A percentile compares a stretch with the other conserved stretches of the same genome.
Conservation (phyloP, 2,888 invertebrate genomes). For the Gerris lacustris region DNA sequence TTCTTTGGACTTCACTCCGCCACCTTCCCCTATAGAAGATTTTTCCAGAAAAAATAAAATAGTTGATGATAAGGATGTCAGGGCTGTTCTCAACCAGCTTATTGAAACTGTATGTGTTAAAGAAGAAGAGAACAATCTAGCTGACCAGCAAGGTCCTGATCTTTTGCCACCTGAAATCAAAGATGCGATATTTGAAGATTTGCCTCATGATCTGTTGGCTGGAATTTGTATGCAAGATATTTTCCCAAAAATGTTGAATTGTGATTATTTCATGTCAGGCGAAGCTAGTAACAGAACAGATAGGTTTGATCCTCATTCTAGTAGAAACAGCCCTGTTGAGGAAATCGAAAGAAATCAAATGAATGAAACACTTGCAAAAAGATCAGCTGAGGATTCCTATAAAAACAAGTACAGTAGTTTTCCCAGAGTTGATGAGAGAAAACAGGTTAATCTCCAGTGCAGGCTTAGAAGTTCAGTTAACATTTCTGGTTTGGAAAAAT, state of each 20-base stretch:
- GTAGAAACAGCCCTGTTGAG: not conserved
- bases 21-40: conserved; percentile 24
- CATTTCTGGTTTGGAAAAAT: conserved; percentile 15
- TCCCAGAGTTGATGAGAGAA: conserved; percentile 10
- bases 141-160: conserved; percentile 64
- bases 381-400: not conserved
- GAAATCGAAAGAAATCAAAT: conserved; percentile 8
- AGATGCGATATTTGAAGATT: conserved; percentile 73
- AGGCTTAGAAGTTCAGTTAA: conserved; percentile 12
- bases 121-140: conserved; percentile 45
- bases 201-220: conserved; percentile 68
- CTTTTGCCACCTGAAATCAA: conserved; percentile 72
- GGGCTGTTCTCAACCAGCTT: conserved; percentile 47
- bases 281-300: not conserved
- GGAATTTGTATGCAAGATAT: conserved; percentile 79
- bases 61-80: conserved; percentile 35
- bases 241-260: conserved; percentile 38
- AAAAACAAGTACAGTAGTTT: conserved; percentile 9
- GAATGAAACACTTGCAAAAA: not conserved
- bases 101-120: conserved; percentile 50
- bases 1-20: conserved; percentile 26
- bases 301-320: not conserved
- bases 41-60: not conserved
- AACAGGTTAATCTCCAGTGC: conserved; percentile 8
- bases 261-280: conserved; percentile 23